Evolutionary conservation across 1,140 invertebrate species (phyloP).

Genomic region (Phthorimaea operculella): DNA sequence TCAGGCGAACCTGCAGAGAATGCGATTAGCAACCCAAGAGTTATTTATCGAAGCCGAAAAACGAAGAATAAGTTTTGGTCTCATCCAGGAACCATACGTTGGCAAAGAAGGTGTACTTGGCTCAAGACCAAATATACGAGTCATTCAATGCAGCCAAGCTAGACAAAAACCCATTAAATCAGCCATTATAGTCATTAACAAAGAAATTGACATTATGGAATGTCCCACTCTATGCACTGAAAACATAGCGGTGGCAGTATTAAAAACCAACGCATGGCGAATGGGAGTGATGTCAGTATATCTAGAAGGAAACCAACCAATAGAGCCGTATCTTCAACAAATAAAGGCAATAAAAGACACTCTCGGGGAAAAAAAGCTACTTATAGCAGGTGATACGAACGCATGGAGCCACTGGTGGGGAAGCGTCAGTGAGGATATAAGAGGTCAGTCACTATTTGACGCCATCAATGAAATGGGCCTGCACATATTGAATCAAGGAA

Average conservation of each 20-base stretch:
- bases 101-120: conserved; percentile 12
- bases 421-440: conserved; percentile 19
- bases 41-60: conserved; percentile 10
- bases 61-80: conserved; percentile 8
- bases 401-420: conserved; percentile 38
- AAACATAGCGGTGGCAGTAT: conserved; percentile 16
- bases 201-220: conserved; percentile 19
- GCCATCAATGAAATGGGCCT: conserved; percentile 20
- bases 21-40: conserved; percentile 19
- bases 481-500: conserved; percentile 22
- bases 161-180: conserved; percentile 22
- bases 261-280: conserved; percentile 8
- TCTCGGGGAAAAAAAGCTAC: conserved; percentile 12
- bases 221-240: conserved; percentile 25
- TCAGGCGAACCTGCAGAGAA: too few relatives aligned
- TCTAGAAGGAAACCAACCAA: conserved; percentile 19
- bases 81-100: conserved; percentile 28
- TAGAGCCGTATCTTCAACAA: conserved; percentile 10
- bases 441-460: conserved; percentile 11
- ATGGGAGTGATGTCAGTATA: conserved; percentile 26
- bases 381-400: conserved; percentile 30
- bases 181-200: conserved; percentile 15
- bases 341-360: conserved; percentile 1
- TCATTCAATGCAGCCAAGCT: conserved; percentile 24
- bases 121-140: conserved; percentile 14